Percentiles rank a stretch among this genome's conserved stretches.
Evolutionary conservation across 2,797 vertebrate species (phyloP).

Genomic region (Sebastes flavidus): DNA sequence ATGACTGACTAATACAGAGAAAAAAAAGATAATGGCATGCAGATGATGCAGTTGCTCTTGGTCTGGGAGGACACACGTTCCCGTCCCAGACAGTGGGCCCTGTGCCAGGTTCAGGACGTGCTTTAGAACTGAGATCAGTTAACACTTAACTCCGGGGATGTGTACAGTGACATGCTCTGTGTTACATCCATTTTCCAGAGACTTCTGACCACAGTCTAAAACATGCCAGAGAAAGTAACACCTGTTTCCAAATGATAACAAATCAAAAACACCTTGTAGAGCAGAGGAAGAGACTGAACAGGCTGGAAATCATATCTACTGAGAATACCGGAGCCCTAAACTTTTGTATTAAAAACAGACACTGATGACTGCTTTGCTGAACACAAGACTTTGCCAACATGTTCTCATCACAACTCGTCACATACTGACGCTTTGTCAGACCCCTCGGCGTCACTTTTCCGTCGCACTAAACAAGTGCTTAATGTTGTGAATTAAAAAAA

Average conservation of each 20-base stretch:
- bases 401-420: no score
- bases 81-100: not conserved
- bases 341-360: not conserved
- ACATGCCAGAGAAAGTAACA: not conserved
- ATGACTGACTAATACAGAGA: slow-evolving; percentile 11
- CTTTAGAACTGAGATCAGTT: not conserved
- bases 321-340: not conserved
- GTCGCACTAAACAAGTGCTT: no score
- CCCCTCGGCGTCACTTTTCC: no score
- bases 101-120: not conserved
- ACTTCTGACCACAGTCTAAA: not conserved
- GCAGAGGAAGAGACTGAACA: not conserved
- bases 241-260: not conserved
- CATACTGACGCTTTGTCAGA: no score
- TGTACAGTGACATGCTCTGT: not conserved
- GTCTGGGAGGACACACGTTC: not conserved
- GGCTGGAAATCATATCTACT: not conserved
- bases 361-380: not conserved
- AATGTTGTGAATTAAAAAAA: no score
- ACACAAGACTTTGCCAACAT: not conserved
- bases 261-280: not conserved
- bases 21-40: slow-evolving; percentile 7
- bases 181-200: not conserved
- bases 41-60: slow-evolving; percentile 7
- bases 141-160: not conserved